phyloP scores from a whole-genome alignment of 1,140 invertebrate genomes.

The Heterodera carotae region DNA sequence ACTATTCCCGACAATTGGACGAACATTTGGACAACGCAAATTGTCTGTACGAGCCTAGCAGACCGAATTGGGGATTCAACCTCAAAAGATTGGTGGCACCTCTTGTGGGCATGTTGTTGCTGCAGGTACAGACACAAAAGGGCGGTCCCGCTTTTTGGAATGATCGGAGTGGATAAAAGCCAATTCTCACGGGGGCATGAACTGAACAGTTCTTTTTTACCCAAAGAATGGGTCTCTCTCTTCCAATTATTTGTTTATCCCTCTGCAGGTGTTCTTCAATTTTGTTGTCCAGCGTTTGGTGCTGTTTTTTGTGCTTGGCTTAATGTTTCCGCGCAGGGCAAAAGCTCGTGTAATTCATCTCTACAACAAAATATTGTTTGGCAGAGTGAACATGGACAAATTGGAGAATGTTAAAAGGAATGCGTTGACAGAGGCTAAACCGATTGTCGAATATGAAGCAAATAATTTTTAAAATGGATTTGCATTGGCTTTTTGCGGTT shows the following conservation, averaged over 20 bases:
- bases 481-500: too few species aligned
- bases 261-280: slow-evolving; percentile 33
- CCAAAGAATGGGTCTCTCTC: background rate
- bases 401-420: background rate
- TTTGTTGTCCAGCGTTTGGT: slow-evolving; percentile 27
- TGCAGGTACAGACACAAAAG: background rate
- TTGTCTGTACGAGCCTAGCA: slow-evolving; percentile 12
- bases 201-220: too few species aligned
- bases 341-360: slow-evolving; percentile 33
- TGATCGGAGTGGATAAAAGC: too few species aligned
- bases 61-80: slow-evolving; percentile 10
- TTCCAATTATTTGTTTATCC: background rate
- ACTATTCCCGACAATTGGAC: slow-evolving; percentile 28
- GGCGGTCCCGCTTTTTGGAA: too few species aligned
- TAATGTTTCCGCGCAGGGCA: slow-evolving; percentile 26
- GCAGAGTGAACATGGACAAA: background rate
- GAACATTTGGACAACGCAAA: slow-evolving; percentile 6
- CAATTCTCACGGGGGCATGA: too few species aligned
- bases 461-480: too few species aligned
- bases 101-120: slow-evolving; percentile 15
- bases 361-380: slow-evolving; percentile 27
- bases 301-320: slow-evolving; percentile 24
- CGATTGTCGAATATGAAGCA: too few species aligned
- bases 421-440: too few species aligned
- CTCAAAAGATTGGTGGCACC: slow-evolving; percentile 9